These are phyloP conservation scores for Myotis findleyi DNA, from an alignment of 2,797 vertebrate species.

Conservation along the genomic window DNA sequence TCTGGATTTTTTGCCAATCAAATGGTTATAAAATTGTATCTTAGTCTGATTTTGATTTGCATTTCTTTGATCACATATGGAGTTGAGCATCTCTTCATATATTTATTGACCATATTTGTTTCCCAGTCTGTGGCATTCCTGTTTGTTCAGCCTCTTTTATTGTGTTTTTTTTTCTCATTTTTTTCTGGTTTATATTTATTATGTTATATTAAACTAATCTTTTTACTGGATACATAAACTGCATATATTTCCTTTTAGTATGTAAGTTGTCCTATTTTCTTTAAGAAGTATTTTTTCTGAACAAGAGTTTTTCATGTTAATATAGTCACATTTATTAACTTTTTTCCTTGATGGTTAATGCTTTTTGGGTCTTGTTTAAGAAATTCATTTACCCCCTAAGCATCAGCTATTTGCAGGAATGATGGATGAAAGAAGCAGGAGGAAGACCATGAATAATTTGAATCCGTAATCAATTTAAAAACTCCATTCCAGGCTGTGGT, in stretches of 20 bases:
- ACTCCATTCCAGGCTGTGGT: not conserved
- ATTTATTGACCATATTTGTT: not conserved
- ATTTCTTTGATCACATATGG: not conserved
- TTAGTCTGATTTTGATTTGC: not conserved
- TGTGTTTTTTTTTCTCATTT: not conserved
- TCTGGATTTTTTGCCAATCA: not conserved
- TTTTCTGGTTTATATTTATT: not conserved
- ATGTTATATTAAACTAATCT: not conserved
- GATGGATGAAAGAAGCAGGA: not conserved
- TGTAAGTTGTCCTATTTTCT: constrained; percentile 49
- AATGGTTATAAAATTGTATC: not conserved
- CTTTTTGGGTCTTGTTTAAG: constrained; percentile 1
- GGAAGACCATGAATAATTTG: not conserved
- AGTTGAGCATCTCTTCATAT: not conserved
- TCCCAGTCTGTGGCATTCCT: constrained; percentile 18
- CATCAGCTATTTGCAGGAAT: not conserved
- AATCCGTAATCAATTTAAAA: constrained; percentile 6
- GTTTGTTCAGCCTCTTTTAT: not conserved
- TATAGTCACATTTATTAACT: not conserved
- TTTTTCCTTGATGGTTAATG: constrained; percentile 36
- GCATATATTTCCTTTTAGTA: not conserved
- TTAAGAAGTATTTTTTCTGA: constrained; percentile 9
- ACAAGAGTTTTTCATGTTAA: constrained; percentile 30
- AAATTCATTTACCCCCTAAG: not conserved
- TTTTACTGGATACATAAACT: not conserved